Base-by-base conservation (phyloP, 2,888 invertebrate genomes). In the Hetaerina titia region DNA sequence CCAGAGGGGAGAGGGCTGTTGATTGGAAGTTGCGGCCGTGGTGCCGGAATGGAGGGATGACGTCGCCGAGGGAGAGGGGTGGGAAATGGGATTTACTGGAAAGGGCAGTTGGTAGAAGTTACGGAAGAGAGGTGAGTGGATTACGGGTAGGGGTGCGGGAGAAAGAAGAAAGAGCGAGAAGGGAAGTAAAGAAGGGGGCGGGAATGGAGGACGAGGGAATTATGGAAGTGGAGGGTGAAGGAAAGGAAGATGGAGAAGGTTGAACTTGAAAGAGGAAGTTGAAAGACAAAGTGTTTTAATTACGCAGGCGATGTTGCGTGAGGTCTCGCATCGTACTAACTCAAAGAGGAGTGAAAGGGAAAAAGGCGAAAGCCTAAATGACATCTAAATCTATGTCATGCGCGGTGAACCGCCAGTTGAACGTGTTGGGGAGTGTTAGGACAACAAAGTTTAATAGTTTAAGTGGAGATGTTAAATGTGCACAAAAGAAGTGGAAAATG, bases 261-360 rank as follows among this genome's bases (percentile, higher is more conserved):
- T 11, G 25, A 31, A 25, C 25, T 0, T 25, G 74, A 74, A 25
- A 25, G 19, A 19, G 74, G 31, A 22, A 69, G 69, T 9, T n/a
- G 81, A 81, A 81, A 81, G 81, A 81, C 81, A 81, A 81, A 81
- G 25, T 81, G 81, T 81, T 81, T 81, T 81, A 81, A 81, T 81
- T n/a, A 81, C 81, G 81, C 31, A 25, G 81, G 81, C 69, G 69
- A 69, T n/a, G 22, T n/a, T 69, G 69, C 25, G 81, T 81, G 81
- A 81, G 31, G 25, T 13, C 31, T 81, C 81, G 25, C 81, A 13
- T 22, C 81, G 81, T 25, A 31, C 31, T 31, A 81, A 81, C 31
- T 81, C 81, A 81, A 81, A 81, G 31, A 31, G 8, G 74, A 81
- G 13, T 7, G 8, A 31, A 31, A 31, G 31, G 22, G 81, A 81